A percentile compares a stretch with the other conserved stretches of the same genome.
phyloP scores from a whole-genome alignment of 1,140 invertebrate genomes.

The Campoletis sonorensis region DNA sequence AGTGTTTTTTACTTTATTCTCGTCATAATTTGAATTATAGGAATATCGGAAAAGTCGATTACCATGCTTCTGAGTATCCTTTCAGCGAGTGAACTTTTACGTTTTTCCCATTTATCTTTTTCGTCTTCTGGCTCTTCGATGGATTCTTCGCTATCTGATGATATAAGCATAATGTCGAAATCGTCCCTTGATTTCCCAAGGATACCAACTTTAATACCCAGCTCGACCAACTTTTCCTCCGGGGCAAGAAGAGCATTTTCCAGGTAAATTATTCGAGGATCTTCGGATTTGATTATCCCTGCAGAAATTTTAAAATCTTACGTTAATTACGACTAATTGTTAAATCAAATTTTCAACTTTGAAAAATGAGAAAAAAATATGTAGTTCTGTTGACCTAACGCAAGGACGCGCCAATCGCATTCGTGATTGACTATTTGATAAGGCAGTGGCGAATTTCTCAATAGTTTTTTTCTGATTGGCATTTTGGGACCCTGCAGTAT shows the following conservation, averaged over 20 bases:
- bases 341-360: too few relatives aligned
- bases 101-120: constrained; percentile 51
- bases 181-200: constrained; percentile 64
- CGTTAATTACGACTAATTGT: too few relatives aligned
- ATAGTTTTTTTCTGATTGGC: constrained; percentile 59
- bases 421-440: constrained; percentile 60
- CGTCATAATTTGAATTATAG: neutral
- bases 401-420: constrained; percentile 65
- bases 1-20: constrained; percentile 14
- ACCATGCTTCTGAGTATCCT: constrained; percentile 42
- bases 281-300: constrained; percentile 54
- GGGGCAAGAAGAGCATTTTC: constrained; percentile 64
- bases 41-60: neutral
- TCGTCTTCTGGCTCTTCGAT: constrained; percentile 36
- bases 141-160: constrained; percentile 38
- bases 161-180: constrained; percentile 65
- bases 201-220: constrained; percentile 69
- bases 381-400: constrained; percentile 56
- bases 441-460: constrained; percentile 64
- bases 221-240: constrained; percentile 61
- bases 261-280: constrained; percentile 64
- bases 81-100: constrained; percentile 45
- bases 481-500: constrained; percentile 65
- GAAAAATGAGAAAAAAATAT: constrained; percentile 3
- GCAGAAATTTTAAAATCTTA: neutral